These are phyloP conservation scores for Bicyclus anynana DNA, from an alignment of 1,140 invertebrate species.

Conservation along the genomic window DNA sequence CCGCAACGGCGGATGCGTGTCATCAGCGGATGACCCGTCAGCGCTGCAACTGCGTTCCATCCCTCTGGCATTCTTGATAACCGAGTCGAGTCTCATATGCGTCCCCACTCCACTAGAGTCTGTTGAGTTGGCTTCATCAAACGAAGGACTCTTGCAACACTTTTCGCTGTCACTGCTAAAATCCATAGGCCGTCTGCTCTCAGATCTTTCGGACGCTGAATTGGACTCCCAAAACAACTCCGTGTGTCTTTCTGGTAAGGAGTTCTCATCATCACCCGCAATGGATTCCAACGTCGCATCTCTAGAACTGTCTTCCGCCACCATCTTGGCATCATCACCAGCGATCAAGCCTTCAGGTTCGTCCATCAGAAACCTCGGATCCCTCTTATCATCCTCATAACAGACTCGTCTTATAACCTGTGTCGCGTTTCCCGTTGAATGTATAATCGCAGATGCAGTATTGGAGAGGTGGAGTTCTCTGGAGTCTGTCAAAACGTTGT, in stretches of 20 bases:
- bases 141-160: slow-evolving; percentile 71
- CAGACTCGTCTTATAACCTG: slow-evolving; percentile 63
- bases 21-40: slow-evolving; percentile 47
- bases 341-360: slow-evolving; percentile 49
- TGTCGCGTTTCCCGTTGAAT: slow-evolving; percentile 52
- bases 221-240: slow-evolving; percentile 74
- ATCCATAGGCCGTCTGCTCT: slow-evolving; percentile 54
- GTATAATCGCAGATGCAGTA: slow-evolving; percentile 54
- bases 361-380: slow-evolving; percentile 46
- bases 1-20: slow-evolving; percentile 47
- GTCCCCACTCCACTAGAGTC: slow-evolving; percentile 64
- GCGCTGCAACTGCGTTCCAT: slow-evolving; percentile 40
- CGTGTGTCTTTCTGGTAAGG: slow-evolving; percentile 60
- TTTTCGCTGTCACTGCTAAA: slow-evolving; percentile 74
- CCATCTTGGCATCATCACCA: slow-evolving; percentile 59
- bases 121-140: slow-evolving; percentile 68
- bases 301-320: slow-evolving; percentile 57
- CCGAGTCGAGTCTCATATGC: slow-evolving; percentile 63
- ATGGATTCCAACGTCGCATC: slow-evolving; percentile 55
- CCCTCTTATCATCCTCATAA: slow-evolving; percentile 55
- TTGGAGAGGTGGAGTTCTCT: slow-evolving; percentile 57
- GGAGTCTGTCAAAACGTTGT: slow-evolving; percentile 52
- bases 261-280: slow-evolving; percentile 54
- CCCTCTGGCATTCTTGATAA: slow-evolving; percentile 65
- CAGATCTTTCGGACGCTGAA: slow-evolving; percentile 58